phyloP scores from a whole-genome alignment of 2,888 invertebrate species.

The Baronia brevicornis region DNA sequence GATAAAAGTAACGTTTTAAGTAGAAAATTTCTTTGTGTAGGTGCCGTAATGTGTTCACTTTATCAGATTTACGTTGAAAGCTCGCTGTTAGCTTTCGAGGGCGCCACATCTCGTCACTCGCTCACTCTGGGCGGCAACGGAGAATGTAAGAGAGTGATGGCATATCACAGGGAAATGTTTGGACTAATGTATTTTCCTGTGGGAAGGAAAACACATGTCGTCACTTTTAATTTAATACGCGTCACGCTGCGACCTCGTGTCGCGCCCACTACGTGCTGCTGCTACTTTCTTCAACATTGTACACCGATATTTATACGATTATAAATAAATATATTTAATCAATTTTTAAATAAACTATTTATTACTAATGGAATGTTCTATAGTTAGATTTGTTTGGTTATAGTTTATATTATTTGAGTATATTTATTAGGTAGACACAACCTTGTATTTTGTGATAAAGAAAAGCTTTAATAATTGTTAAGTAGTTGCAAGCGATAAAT shows the following conservation, averaged over 20 bases:
- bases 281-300: conserved; percentile 15
- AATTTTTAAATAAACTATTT: conserved; percentile 5
- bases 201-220: conserved; percentile 75
- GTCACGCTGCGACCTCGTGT: conserved; percentile 66
- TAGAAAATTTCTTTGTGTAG: conserved; percentile 68
- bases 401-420: too few relatives aligned
- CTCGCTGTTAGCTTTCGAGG: conserved; percentile 66
- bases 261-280: conserved; percentile 30
- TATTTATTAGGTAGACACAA: too few relatives aligned
- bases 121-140: conserved; percentile 23
- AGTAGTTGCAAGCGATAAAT: too few relatives aligned
- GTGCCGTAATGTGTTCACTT: conserved; percentile 69
- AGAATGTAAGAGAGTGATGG: conserved; percentile 37
- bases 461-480: too few relatives aligned
- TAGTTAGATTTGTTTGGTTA: too few relatives aligned
- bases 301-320: not conserved
- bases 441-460: too few relatives aligned
- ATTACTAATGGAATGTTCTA: too few relatives aligned
- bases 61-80: conserved; percentile 75
- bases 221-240: conserved; percentile 74
- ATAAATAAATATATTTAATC: conserved; percentile 4
- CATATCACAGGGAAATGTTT: conserved; percentile 57
- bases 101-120: conserved; percentile 46
- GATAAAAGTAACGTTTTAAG: conserved; percentile 34
- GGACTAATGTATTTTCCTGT: conserved; percentile 73